Percentiles rank a stretch among this genome's conserved stretches.
Conservation (phyloP, 2,113 vertebrate genomes). For the Oriolus oriolus region DNA sequence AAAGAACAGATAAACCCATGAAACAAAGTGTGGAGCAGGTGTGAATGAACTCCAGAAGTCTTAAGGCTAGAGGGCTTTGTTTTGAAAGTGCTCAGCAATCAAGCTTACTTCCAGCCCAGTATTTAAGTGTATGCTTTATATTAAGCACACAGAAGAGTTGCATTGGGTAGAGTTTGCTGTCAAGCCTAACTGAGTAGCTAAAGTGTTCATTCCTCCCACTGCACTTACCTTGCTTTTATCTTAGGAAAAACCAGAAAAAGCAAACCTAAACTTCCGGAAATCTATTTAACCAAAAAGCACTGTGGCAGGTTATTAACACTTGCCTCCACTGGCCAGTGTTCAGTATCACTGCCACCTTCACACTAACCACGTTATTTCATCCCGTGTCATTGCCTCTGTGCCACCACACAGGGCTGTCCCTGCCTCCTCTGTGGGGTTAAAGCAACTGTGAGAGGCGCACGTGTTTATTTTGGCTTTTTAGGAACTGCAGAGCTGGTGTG, state of each 20-base stretch:
- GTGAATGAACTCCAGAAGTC: not conserved
- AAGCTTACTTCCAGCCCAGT: not conserved
- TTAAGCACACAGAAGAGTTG: not conserved
- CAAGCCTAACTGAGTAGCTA: not conserved
- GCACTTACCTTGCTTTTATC: not conserved
- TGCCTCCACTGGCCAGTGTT: not conserved
- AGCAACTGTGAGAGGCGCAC: not conserved
- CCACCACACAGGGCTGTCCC: not conserved
- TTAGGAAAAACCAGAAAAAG: not conserved
- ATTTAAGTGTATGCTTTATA: not conserved
- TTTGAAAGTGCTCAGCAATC: not conserved
- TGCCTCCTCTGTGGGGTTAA: not conserved
- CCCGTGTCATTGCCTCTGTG: not conserved
- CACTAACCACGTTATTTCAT: not conserved
- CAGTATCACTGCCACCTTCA: not conserved
- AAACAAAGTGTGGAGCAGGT: not conserved
- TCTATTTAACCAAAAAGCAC: not conserved
- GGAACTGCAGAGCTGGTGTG: not conserved
- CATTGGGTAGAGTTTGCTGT: not conserved
- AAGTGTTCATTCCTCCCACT: not conserved
- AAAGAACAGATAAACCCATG: not conserved
- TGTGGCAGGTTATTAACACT: not conserved
- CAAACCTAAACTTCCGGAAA: not conserved
- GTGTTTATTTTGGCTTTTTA: not conserved
- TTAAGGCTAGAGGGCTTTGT: not conserved